Conservation (phyloP, 2,888 invertebrate genomes). For the Choreutis nemorana region DNA sequence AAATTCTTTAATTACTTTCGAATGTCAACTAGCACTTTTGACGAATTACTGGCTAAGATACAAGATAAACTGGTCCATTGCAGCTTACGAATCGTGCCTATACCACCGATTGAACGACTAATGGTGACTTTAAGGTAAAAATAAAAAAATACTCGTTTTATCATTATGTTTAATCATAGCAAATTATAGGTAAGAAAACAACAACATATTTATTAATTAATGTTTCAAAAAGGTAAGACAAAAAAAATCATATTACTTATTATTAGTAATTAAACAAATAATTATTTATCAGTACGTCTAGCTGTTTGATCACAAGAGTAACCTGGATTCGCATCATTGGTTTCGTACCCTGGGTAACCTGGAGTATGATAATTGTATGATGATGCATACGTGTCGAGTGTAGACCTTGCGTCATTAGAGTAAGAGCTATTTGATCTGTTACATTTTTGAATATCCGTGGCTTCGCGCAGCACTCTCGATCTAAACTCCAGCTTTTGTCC, state of each 20-base stretch:
- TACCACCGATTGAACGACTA: constrained; percentile 12
- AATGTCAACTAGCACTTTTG: constrained; percentile 17
- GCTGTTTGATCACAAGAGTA: constrained; percentile 10
- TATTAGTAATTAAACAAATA: background rate
- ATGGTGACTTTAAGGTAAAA: constrained; percentile 15
- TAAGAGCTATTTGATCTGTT: constrained; percentile 12
- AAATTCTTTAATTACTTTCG: constrained; percentile 15
- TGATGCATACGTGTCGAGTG: constrained; percentile 8
- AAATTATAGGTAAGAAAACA: constrained; percentile 10
- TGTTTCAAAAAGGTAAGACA: constrained; percentile 1
- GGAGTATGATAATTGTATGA: constrained; percentile 11
- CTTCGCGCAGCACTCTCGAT: constrained; percentile 15
- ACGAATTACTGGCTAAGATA: constrained; percentile 18
- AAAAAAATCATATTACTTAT: constrained; percentile 1
- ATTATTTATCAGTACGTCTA: constrained; percentile 9
- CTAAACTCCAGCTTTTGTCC: constrained; percentile 16
- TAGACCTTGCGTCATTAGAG: constrained; percentile 7
- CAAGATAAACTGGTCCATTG: constrained; percentile 17
- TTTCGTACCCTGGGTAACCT: constrained; percentile 8
- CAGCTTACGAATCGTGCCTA: constrained; percentile 16
- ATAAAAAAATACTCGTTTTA: constrained; percentile 1
- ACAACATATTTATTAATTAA: constrained; percentile 4
- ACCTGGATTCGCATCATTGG: constrained; percentile 5
- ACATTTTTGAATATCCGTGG: constrained; percentile 12
- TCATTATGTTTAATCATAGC: background rate